A percentile compares a stretch with the other conserved stretches of the same genome.
These are phyloP conservation scores for Drosophila kikkawai DNA, from an alignment of 1,140 invertebrate species.

Conservation along the genomic window DNA sequence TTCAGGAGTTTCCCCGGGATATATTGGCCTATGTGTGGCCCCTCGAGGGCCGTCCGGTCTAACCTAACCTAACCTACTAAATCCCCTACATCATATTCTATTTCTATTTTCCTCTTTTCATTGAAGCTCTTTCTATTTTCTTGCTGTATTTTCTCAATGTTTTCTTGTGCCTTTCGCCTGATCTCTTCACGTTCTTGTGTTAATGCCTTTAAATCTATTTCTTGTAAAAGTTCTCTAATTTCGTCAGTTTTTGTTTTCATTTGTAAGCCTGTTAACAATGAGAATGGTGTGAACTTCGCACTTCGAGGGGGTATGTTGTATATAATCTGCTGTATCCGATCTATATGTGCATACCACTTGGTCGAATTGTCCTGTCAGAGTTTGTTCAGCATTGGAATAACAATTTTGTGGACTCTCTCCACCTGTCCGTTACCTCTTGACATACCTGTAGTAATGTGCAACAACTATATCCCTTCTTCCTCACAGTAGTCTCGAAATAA, in stretches of 20 bases:
- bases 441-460: neutral
- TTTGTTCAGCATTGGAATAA: conserved; percentile 1
- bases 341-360: neutral
- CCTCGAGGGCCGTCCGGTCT: no score
- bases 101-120: neutral
- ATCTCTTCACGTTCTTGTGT: neutral
- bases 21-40: no score
- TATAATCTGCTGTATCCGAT: neutral
- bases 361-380: neutral
- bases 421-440: neutral
- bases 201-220: neutral
- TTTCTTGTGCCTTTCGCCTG: neutral
- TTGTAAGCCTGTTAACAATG: no score
- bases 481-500: neutral
- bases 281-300: no score
- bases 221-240: neutral
- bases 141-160: neutral
- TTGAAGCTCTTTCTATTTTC: neutral
- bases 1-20: no score
- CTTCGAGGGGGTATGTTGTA: no score
- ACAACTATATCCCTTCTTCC: neutral
- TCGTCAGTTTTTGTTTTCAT: no score
- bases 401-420: neutral
- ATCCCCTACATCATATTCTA: no score
- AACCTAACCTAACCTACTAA: no score